Evolutionary conservation across 2,113 vertebrate genomes (phyloP).

Genomic region (Tauraco erythrolophus): DNA sequence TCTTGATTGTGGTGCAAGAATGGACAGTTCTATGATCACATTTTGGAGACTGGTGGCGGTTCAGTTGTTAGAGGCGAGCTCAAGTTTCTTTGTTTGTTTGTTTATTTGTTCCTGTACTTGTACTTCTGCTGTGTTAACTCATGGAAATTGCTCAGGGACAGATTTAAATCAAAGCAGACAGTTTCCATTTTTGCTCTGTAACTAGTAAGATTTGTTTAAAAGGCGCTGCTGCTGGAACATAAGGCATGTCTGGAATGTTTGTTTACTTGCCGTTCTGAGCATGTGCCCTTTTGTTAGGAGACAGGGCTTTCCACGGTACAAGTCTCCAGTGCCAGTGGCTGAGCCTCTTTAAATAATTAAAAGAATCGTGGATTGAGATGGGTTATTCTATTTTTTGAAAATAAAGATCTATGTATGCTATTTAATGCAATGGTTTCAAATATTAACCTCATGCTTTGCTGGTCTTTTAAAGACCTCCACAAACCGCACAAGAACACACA

Average conservation of each 20-base stretch:
- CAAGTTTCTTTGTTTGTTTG: constrained; percentile 65
- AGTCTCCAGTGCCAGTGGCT: not conserved
- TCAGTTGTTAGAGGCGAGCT: constrained; percentile 54
- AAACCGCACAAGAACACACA: not conserved
- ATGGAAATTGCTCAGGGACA: constrained; percentile 79
- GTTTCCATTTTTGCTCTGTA: constrained; percentile 79
- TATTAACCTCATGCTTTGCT: constrained; percentile 7
- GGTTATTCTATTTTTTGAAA: not conserved
- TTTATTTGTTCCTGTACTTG: constrained; percentile 72
- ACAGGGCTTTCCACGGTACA: not conserved
- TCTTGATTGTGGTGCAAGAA: constrained; percentile 61
- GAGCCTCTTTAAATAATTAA: constrained; percentile 43
- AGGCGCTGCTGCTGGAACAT: constrained; percentile 64
- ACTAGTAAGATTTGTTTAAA: constrained; percentile 77
- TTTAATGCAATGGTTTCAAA: not conserved
- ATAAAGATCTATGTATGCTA: not conserved
- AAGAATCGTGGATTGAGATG: not conserved
- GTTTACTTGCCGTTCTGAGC: constrained; percentile 65
- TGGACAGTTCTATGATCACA: not conserved
- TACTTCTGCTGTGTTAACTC: constrained; percentile 74
- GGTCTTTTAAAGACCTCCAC: constrained; percentile 19
- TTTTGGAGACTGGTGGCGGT: constrained; percentile 53
- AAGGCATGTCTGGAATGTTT: constrained; percentile 65
- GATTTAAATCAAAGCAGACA: constrained; percentile 81
- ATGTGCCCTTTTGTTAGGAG: constrained; percentile 63